Conservation (phyloP, 2,888 invertebrate genomes). For the Calameuta idolon region DNA sequence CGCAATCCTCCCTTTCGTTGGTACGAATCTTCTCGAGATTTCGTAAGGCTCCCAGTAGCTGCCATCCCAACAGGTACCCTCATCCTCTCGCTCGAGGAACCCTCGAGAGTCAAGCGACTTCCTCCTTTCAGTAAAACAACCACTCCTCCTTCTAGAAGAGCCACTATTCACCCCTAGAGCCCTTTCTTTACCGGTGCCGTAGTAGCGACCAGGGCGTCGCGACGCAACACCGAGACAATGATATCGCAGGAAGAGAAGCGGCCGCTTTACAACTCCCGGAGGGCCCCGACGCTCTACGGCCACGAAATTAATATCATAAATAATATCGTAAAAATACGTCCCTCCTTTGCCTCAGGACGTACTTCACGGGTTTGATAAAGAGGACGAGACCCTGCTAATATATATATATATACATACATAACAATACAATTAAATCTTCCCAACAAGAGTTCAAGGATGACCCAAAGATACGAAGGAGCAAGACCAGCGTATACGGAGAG, state of each 20-base stretch:
- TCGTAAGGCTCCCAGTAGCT: too few relatives aligned
- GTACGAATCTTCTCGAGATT: too few relatives aligned
- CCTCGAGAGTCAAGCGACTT: conserved; percentile 33
- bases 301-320: conserved; percentile 67
- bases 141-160: conserved; percentile 32
- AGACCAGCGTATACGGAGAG: too few relatives aligned
- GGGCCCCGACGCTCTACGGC: conserved; percentile 40
- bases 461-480: too few relatives aligned
- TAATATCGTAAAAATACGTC: conserved; percentile 64
- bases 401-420: too few relatives aligned
- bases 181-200: conserved; percentile 53
- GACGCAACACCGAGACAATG: conserved; percentile 58
- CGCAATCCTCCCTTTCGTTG: conserved; percentile 22
- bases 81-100: too few relatives aligned
- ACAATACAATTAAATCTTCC: too few relatives aligned
- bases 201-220: conserved; percentile 36
- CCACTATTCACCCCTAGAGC: conserved; percentile 60
- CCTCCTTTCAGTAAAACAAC: conserved; percentile 53
- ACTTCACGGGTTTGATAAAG: background rate
- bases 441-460: too few relatives aligned
- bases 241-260: conserved; percentile 60
- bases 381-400: too few relatives aligned
- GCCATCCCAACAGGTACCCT: too few relatives aligned
- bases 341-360: conserved; percentile 14
- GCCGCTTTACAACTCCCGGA: conserved; percentile 65